Base-by-base conservation (phyloP, 2,797 vertebrate species). In the Protosalanx chinensis region DNA sequence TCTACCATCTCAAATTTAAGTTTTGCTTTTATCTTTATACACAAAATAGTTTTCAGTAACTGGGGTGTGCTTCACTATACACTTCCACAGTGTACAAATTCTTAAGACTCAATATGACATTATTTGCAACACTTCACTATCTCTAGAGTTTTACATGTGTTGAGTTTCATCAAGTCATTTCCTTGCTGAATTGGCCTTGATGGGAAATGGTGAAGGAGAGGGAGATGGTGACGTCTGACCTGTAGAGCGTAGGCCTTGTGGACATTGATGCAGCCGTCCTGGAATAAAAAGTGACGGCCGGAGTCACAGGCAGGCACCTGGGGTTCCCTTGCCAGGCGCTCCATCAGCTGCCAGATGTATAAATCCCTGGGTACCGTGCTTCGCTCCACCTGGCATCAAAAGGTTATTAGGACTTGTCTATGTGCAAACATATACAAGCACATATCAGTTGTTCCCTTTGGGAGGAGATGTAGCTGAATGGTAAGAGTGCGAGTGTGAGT, bases 341-440 rank as follows among this genome's bases (percentile, higher is more conserved):
- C 63, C 69, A 51, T 78, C 71, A 89, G 76, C 37, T 71, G 83
- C 1, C 18, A 73, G 74, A 86, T 79, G 60, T 88, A 80, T 72
- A 88, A 86, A 63, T 91, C 89, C 88, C 90, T 89, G 23, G 82
- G 84, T 20, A 79, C 71, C 0, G 59, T 6, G n/a, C 79, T 71
- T 29, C 63, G 18, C 32, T 88, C 87, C 76, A 88, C 83, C 87
- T 90, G 76, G 18, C 51, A 16, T 20, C 13, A 15, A 20, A 7
- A 41, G 5, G 57, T 6, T 20, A 46, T 49, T 37, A 70, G 58
- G 20, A 12, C 27, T 12, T 12, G 57, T 59, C 57, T 6, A 6
- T 63, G 65, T 12, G 6, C 23, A 46, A 51, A 62, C 15, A 32
- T 16, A 41, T 66, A 6, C 33, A 6, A 12, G 61, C 8, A 41